Conservation (phyloP, 92 coral and sea anemone genomes). For the Bergia sp. region DNA sequence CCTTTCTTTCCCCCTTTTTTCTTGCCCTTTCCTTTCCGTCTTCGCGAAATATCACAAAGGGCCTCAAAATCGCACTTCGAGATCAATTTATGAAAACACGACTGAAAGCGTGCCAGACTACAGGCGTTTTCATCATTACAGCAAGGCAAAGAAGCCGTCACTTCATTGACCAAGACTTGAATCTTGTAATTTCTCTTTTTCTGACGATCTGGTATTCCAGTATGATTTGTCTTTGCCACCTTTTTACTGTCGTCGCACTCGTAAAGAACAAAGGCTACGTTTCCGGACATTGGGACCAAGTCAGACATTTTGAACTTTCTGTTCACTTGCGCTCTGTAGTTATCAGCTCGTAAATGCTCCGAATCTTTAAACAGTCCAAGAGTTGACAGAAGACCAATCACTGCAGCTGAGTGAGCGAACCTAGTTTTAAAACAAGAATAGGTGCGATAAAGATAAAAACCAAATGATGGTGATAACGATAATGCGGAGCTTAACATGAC, state of each 20-base stretch:
- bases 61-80: conserved; percentile 66
- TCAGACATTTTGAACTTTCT: conserved; percentile 74
- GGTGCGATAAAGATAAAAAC: not conserved
- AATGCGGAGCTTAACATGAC: not conserved
- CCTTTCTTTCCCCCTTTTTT: conserved; percentile 28
- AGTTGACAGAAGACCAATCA: conserved; percentile 75
- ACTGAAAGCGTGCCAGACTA: conserved; percentile 57
- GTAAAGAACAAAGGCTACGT: conserved; percentile 83
- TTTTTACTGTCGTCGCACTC: conserved; percentile 41
- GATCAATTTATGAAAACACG: conserved; percentile 57
- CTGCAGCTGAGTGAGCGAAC: conserved; percentile 83
- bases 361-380: conserved; percentile 79
- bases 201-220: not conserved
- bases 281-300: conserved; percentile 84
- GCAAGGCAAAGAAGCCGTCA: conserved; percentile 70
- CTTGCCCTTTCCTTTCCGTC: conserved; percentile 37
- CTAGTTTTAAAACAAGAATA: not conserved
- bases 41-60: conserved; percentile 55
- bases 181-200: conserved; percentile 17
- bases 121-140: conserved; percentile 68
- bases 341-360: conserved; percentile 71
- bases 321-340: conserved; percentile 56
- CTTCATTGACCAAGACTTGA: conserved; percentile 81
- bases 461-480: not conserved
- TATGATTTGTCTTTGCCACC: not conserved